A percentile compares a stretch with the other conserved stretches of the same genome.
phyloP scores from a whole-genome alignment of 2,113 vertebrate species.

The Eublepharis macularius region DNA sequence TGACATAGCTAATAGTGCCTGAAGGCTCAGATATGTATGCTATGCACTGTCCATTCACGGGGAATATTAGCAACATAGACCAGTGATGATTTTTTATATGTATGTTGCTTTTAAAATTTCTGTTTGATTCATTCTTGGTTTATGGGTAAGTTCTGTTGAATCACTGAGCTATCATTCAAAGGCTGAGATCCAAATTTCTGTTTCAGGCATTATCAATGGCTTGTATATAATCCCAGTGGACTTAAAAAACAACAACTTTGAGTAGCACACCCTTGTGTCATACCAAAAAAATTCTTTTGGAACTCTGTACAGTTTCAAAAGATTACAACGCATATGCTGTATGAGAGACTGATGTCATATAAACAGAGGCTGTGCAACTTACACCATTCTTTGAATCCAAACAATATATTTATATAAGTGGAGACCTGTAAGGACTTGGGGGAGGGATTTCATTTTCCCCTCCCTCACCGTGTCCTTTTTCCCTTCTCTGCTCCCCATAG shows the following conservation, averaged over 20 bases:
- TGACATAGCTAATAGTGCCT: accelerated
- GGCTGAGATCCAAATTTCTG: background rate
- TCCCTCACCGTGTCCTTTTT: too few relatives aligned
- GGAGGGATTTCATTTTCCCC: too few relatives aligned
- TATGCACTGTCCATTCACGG: background rate
- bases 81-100: background rate
- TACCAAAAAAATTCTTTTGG: background rate
- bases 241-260: too few relatives aligned
- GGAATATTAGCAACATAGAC: background rate
- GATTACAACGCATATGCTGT: background rate
- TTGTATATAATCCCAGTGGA: background rate
- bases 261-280: background rate
- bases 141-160: background rate
- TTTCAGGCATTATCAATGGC: background rate
- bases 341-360: background rate
- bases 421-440: too few relatives aligned
- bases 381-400: background rate
- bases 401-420: too few relatives aligned
- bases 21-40: background rate
- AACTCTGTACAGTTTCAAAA: background rate
- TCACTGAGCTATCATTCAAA: background rate
- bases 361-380: background rate
- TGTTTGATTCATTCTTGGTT: background rate
- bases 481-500: too few relatives aligned
- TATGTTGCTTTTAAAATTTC: background rate